These are phyloP conservation scores for Tinea trinotella DNA, from an alignment of 2,888 invertebrate species.

Conservation along the genomic window DNA sequence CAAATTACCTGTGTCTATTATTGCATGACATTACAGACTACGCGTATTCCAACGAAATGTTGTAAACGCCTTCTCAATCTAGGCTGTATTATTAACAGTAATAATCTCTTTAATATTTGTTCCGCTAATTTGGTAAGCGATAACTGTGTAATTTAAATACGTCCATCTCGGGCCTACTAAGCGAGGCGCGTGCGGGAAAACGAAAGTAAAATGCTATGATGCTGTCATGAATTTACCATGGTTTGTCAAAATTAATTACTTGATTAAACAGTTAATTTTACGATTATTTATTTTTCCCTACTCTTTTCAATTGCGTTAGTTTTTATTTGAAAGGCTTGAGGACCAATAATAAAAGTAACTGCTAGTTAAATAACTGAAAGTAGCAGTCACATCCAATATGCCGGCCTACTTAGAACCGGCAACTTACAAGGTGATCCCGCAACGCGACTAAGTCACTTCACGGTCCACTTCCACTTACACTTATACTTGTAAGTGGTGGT, in stretches of 20 bases:
- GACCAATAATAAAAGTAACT: too few species aligned
- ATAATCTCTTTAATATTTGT: constrained; percentile 22
- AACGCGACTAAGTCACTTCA: too few species aligned
- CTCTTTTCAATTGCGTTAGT: too few species aligned
- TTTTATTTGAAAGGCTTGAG: too few species aligned
- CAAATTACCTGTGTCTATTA: constrained; percentile 32
- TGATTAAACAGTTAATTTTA: too few species aligned
- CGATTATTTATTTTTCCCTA: too few species aligned
- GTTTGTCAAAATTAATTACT: background rate
- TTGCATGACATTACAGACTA: constrained; percentile 21
- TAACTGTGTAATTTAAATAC: constrained; percentile 18
- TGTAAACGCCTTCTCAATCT: constrained; percentile 10
- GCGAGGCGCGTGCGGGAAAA: constrained; percentile 21
- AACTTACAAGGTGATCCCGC: too few species aligned
- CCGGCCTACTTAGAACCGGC: too few species aligned
- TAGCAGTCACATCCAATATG: too few species aligned
- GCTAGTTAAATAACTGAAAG: too few species aligned
- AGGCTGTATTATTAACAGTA: constrained; percentile 15
- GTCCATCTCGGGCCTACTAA: constrained; percentile 4
- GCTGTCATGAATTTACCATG: background rate
- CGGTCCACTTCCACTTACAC: too few species aligned
- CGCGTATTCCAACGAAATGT: constrained; percentile 16
- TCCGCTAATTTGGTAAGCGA: constrained; percentile 24
- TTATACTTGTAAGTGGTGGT: too few species aligned
- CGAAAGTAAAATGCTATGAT: constrained; percentile 24